Conservation (phyloP, 1,140 invertebrate genomes). For the Nasonia giraulti region DNA sequence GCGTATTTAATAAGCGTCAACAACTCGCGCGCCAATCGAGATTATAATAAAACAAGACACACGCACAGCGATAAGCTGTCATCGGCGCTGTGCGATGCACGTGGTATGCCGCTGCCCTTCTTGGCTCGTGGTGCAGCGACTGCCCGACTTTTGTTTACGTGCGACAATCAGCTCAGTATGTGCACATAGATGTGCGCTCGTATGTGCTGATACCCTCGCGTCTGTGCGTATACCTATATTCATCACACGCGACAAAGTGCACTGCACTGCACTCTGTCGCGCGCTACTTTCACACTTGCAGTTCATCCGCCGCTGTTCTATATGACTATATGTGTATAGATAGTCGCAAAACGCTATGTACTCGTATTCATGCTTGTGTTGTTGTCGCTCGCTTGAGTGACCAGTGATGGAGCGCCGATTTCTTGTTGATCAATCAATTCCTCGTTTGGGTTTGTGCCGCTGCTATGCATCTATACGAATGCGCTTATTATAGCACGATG, state of each 20-base stretch:
- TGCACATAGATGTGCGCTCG: too few species aligned
- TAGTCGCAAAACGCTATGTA: neutral
- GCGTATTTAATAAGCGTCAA: neutral
- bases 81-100: too few species aligned
- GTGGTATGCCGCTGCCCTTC: neutral
- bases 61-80: too few species aligned
- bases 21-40: too few species aligned
- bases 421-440: neutral
- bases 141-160: slow-evolving; percentile 11
- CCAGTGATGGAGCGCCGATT: neutral
- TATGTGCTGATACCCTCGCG: too few species aligned
- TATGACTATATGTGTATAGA: neutral
- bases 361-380: neutral
- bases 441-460: neutral
- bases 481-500: too few species aligned
- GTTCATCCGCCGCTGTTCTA: neutral
- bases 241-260: neutral
- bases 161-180: neutral
- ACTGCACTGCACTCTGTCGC: neutral
- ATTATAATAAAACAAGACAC: too few species aligned
- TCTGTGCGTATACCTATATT: neutral
- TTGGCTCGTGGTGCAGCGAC: neutral
- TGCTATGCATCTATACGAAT: neutral
- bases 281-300: slow-evolving; percentile 8
- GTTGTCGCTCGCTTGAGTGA: neutral